Evolutionary conservation across 1,140 invertebrate species (phyloP).

Genomic region (Armadillidium nasatum): DNA sequence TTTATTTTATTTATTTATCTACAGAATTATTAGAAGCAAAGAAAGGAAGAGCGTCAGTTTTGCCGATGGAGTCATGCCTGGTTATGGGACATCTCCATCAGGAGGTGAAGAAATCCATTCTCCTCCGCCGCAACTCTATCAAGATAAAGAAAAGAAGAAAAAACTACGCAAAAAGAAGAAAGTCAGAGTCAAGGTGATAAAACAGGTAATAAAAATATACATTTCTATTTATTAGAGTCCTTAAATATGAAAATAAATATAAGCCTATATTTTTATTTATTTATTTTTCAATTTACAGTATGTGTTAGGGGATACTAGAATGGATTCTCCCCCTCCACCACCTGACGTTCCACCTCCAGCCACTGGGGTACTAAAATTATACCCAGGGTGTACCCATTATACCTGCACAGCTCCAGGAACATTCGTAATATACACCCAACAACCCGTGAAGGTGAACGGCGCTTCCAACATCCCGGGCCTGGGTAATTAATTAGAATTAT

Average conservation of each 20-base stretch:
- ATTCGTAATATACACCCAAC: slow-evolving; percentile 40
- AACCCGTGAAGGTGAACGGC: neutral
- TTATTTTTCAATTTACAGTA: too few species aligned
- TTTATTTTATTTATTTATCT: too few species aligned
- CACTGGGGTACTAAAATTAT: slow-evolving; percentile 33
- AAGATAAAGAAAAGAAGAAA: slow-evolving; percentile 45
- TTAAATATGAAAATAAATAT: too few species aligned
- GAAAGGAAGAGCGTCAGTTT: slow-evolving; percentile 57
- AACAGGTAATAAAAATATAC: too few species aligned
- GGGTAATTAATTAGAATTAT: neutral
- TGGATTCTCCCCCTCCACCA: slow-evolving; percentile 35
- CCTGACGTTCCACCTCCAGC: too few species aligned
- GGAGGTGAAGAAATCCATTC: slow-evolving; percentile 62
- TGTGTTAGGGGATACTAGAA: slow-evolving; percentile 15
- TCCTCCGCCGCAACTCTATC: slow-evolving; percentile 55
- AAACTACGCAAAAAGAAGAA: slow-evolving; percentile 53
- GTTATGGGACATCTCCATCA: slow-evolving; percentile 61
- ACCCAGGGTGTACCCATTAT: slow-evolving; percentile 42
- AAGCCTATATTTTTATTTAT: too few species aligned
- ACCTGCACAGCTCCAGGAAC: slow-evolving; percentile 39
- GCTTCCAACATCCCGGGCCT: neutral
- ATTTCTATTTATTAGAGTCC: too few species aligned
- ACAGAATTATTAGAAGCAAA: slow-evolving; percentile 37
- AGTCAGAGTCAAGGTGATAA: slow-evolving; percentile 49
- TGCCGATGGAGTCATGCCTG: slow-evolving; percentile 61